Evolutionary conservation across 2,797 vertebrate genomes (phyloP).

Genomic region (Masticophis lateralis): DNA sequence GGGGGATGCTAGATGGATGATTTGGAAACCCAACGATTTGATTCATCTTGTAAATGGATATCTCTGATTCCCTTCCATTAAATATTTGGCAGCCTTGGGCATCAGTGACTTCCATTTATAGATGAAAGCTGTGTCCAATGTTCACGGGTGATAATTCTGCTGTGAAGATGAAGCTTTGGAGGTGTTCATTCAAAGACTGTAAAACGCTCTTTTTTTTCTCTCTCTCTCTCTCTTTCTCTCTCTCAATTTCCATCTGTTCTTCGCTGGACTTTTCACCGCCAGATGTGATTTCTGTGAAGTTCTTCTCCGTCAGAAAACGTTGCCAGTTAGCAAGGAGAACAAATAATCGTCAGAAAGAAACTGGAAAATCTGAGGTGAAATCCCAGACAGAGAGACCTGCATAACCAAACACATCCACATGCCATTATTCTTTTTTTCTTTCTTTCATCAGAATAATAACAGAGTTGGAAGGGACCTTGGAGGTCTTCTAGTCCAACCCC

Average conservation of each 20-base stretch:
- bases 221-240: too few relatives aligned
- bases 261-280: background rate
- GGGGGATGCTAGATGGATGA: background rate
- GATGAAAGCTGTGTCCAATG: too few relatives aligned
- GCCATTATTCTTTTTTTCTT: background rate
- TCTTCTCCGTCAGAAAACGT: background rate
- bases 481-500: background rate
- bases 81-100: too few relatives aligned
- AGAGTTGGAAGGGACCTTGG: background rate
- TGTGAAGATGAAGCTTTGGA: background rate
- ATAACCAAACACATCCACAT: background rate
- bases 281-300: background rate
- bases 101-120: background rate
- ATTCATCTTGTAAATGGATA: background rate
- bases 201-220: background rate
- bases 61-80: background rate
- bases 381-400: background rate
- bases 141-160: background rate
- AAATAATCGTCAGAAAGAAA: background rate
- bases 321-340: background rate
- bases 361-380: background rate
- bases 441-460: background rate
- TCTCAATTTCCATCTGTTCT: background rate
- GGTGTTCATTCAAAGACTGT: background rate
- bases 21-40: background rate